Evolutionary conservation across 2,113 vertebrate species (phyloP).

Genomic region (Bufo gargarizans): DNA sequence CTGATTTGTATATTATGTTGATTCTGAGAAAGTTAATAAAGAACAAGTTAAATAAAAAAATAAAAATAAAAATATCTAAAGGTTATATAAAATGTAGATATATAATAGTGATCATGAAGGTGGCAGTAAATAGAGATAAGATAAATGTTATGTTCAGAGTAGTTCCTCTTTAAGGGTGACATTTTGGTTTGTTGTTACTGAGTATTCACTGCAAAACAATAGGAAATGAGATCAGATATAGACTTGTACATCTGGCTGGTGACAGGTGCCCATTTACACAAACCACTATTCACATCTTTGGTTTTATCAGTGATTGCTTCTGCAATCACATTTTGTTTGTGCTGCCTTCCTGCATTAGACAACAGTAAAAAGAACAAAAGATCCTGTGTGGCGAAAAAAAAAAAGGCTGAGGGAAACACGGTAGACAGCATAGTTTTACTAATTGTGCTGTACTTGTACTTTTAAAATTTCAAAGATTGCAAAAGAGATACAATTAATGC

Average conservation of each 20-base stretch:
- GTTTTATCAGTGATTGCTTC: constrained; percentile 25
- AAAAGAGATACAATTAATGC: constrained; percentile 48
- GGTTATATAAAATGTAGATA: neutral
- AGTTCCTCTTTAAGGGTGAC: neutral
- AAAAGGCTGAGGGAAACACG: constrained; percentile 24
- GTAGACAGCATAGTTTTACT: constrained; percentile 17
- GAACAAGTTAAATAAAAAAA: no score
- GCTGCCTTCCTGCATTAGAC: constrained; percentile 23
- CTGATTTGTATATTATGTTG: no score
- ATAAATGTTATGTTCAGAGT: neutral
- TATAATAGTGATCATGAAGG: no score
- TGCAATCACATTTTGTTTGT: constrained; percentile 12
- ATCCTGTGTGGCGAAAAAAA: constrained; percentile 33
- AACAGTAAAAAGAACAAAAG: constrained; percentile 32
- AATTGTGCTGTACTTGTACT: constrained; percentile 47
- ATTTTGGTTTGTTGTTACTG: neutral
- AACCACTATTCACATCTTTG: neutral
- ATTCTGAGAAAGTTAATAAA: no score
- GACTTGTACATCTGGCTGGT: neutral
- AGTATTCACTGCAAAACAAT: constrained; percentile 4
- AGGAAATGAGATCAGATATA: constrained; percentile 1
- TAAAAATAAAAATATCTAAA: no score
- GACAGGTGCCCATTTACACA: constrained; percentile 31
- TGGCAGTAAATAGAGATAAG: neutral
- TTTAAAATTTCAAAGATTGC: constrained; percentile 43